Evolutionary conservation across 1,140 invertebrate genomes (phyloP), one percentile per base, ranked within the genome.

Genomic region (Anastrepha obliqua): DNA sequence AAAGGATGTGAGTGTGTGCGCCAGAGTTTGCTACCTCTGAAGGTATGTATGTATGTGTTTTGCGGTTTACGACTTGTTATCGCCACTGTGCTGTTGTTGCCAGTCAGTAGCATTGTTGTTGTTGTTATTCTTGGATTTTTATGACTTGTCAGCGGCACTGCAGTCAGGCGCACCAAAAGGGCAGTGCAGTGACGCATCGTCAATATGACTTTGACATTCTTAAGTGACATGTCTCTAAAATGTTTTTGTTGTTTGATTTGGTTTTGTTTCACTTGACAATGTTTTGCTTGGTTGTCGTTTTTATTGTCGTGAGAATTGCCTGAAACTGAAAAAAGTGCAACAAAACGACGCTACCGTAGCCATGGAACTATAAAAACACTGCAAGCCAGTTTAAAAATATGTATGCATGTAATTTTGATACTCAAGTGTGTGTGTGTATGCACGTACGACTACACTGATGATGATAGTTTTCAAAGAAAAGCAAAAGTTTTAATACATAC

Each of bases 191-290:
- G 74, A 81, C 74, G 74, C 74, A 81, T 81, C 74, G 51, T 81
- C 74, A 81, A 86, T 86, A 60, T 86, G 85, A 60, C 55, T 86
- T 62, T 86, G 85, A 86, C 58, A 86, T 86, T 86, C 85, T 62
- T 59, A 86, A 86, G 58, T 86, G 85, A 86, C 85, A 86, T 62
- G 85, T 59, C 59, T 86, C 59, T 42, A 86, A 62, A 60, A 60
- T 86, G 55, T 55, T 81, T 81, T 55, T n/a, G 74, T 51, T 47
- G 42, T 74, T 74, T 47, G 8, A 17, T 3, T 74, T 55, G 51
- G 51, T 55, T 55, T 55, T 55, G 51, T 11, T 47, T 11, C 9
- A 2, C 13, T 8, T 58, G 17, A 11, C 44, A 47, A 55, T 81
- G 44, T 44, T 70, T n/a, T 0, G 5, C 17, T 65, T 65, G 6